These are phyloP conservation scores for Eupithecia inturbata DNA, from an alignment of 2,888 invertebrate genomes.

Conservation along the genomic window DNA sequence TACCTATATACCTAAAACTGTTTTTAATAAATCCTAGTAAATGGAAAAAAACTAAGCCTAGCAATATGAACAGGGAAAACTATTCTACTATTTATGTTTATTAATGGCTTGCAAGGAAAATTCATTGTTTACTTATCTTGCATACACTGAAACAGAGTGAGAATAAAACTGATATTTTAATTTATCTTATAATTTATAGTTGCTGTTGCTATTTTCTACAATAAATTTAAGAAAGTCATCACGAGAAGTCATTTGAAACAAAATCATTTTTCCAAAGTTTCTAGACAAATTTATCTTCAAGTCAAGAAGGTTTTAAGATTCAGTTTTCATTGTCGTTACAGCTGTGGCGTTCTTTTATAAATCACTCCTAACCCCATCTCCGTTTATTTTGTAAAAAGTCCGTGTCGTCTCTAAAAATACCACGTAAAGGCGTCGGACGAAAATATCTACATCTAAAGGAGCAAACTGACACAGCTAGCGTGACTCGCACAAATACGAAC, in stretches of 20 bases:
- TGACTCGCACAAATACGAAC: constrained; percentile 34
- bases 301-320: constrained; percentile 21
- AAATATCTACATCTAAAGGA: constrained; percentile 67
- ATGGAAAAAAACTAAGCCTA: neutral
- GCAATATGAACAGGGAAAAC: neutral
- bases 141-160: neutral
- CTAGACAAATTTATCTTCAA: neutral
- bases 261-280: neutral
- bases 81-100: neutral
- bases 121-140: neutral
- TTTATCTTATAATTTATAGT: neutral
- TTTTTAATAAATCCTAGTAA: neutral
- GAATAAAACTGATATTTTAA: neutral
- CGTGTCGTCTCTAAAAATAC: constrained; percentile 78
- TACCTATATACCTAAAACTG: constrained; percentile 52
- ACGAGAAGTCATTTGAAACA: neutral
- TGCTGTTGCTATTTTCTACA: neutral
- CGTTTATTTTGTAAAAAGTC: constrained; percentile 81
- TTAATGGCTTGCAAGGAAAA: neutral
- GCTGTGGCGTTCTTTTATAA: constrained; percentile 57
- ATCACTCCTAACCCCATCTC: constrained; percentile 69
- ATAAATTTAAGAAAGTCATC: neutral
- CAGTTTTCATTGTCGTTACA: constrained; percentile 24
- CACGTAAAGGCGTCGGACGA: constrained; percentile 68
- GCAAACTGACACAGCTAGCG: constrained; percentile 31